Evolutionary conservation across 2,797 vertebrate genomes (phyloP), one percentile per base, ranked within the genome.

Genomic region (Cyclura pinguis): DNA sequence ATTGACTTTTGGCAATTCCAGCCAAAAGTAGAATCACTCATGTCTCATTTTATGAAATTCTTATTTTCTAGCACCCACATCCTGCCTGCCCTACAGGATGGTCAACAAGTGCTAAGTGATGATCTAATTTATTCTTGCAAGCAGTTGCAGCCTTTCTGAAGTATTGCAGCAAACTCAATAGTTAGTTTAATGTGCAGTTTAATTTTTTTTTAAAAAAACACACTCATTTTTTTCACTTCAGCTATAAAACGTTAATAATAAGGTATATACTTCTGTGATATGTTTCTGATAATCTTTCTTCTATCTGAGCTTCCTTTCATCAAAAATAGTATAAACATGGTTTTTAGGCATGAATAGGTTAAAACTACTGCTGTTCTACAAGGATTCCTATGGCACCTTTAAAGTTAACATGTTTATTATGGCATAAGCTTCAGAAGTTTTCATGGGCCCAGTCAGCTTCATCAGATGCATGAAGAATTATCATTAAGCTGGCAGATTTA

Each of bases 71-170:
- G 35, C 62, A 22, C 80, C 74, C 52, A 38, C 0, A 0, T 64
- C 22, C 38, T 0, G 0, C 10, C 12, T 91, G 52, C 8, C 22
- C 0, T 42, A 4, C 0, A 52, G 42, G 18, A 29, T 24, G 6
- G 2, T 12, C 78, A 55, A 14, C 86, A 38, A 72, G 16, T 2
- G 0, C 32, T 87, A 81, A 84, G 52, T 38, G 0, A 78, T 50
- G 0, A 78, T 47, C 32, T n/a, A 50, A 76, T 62, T 90, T 88
- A 52, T 78, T 24, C 57, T 80, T 74, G 50, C 14, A 89, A 6
- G 85, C 0, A 57, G 22, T 76, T 80, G n/a, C n/a, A 69, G 50
- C 1, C 50, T 90, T 59, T 24, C 24, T 57, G 69, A 80, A 52
- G 5, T 85, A 20, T 88, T 35, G 24, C 81, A 77, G 62, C 2